Evolutionary conservation across 2,113 vertebrate species (phyloP).

Genomic region (Hiodon alosoides): DNA sequence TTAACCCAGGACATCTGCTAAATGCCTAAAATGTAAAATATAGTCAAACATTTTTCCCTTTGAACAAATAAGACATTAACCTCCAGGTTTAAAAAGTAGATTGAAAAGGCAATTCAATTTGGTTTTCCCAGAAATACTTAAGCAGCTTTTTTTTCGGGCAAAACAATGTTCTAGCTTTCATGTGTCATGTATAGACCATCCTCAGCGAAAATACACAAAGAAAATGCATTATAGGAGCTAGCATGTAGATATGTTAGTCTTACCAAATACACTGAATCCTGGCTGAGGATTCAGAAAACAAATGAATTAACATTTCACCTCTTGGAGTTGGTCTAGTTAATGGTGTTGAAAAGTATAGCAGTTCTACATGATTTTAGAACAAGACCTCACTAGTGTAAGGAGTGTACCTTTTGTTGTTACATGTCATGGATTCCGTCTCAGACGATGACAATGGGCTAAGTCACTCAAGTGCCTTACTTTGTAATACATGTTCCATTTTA

Average conservation of each 20-base stretch:
- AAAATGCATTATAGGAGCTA: background rate
- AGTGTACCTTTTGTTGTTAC: conserved; percentile 45
- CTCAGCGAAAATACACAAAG: no score
- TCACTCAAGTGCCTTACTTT: conserved; percentile 51
- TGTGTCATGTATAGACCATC: background rate
- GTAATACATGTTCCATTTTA: conserved; percentile 38
- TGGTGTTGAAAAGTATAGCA: conserved; percentile 52
- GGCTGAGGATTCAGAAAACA: no score
- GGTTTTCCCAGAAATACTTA: no score
- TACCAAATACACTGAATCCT: no score
- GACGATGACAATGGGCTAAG: conserved; percentile 56
- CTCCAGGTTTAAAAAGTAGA: no score
- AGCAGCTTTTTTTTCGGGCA: no score
- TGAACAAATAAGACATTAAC: no score
- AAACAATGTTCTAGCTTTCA: no score
- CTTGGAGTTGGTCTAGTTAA: conserved; percentile 18
- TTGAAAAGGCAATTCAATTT: no score
- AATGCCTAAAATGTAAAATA: no score
- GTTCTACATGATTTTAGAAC: conserved; percentile 43
- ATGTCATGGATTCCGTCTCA: conserved; percentile 42
- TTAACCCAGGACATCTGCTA: no score
- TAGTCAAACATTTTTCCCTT: no score
- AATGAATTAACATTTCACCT: conserved; percentile 27
- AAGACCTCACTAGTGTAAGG: conserved; percentile 17
- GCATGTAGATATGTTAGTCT: background rate